Conservation (phyloP, 2,888 invertebrate species). For the Caenorhabditis virilis region DNA sequence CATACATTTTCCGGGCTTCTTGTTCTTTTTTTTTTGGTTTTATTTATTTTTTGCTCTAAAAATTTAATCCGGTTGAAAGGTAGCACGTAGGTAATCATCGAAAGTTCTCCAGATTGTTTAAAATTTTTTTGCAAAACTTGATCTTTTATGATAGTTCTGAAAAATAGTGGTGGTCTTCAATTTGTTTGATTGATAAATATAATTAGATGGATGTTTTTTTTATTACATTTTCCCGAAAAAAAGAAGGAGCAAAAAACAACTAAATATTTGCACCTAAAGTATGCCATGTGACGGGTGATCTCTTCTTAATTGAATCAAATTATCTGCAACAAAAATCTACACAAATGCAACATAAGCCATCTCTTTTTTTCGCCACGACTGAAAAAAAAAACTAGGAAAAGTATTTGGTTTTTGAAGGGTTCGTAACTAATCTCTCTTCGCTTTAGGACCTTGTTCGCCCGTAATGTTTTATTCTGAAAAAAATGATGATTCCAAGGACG, state of each 20-base stretch:
- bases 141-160: background rate
- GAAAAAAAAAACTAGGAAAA: too few relatives aligned
- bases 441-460: background rate
- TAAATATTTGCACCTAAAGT: conserved; percentile 1
- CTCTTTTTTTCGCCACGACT: background rate
- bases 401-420: too few relatives aligned
- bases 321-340: conserved; percentile 31
- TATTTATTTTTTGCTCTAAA: too few relatives aligned
- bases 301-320: conserved; percentile 37
- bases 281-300: conserved; percentile 6
- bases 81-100: too few relatives aligned
- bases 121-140: background rate
- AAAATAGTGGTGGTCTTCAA: background rate
- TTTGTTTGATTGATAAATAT: background rate
- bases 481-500: background rate
- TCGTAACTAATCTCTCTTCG: too few relatives aligned
- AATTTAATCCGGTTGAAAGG: too few relatives aligned
- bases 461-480: background rate
- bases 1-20: too few relatives aligned
- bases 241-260: too few relatives aligned
- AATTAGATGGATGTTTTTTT: conserved; percentile 1
- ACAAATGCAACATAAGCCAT: background rate
- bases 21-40: too few relatives aligned
- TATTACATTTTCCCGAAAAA: conserved; percentile 2
- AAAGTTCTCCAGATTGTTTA: background rate